Evolutionary conservation across 1,140 invertebrate genomes (phyloP), one percentile per base, ranked within the genome.

Genomic region (Diabrotica undecimpunctata): DNA sequence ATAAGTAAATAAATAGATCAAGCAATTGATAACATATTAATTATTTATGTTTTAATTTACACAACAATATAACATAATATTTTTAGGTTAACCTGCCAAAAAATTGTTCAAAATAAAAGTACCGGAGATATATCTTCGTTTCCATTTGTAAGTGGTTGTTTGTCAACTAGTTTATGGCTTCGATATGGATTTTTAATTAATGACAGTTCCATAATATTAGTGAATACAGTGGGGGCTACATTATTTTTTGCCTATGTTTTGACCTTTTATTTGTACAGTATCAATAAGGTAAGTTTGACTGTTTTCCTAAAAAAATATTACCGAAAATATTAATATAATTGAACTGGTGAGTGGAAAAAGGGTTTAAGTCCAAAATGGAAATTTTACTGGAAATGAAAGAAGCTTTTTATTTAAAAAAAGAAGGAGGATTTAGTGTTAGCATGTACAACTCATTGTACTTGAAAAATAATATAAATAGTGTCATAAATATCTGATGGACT

Each of bases 141-240:
- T 65, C 88, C 90, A 57, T 93, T 93, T 79, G 79, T 91, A 61
- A 87, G 86, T 71, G 90, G 90, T 68, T 87, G 88, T 74, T 80
- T 91, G 74, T 90, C 89, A 65, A 86, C 84, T 70, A 83, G 82
- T 70, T 75, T 90, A 10, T 91, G 89, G 89, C 69, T 90, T 11
- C 78, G 84, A 64, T 91, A 91, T 81, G 89, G 88, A 51, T 77
- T 87, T 55, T 76, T 88, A 60, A 87, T 88, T 67, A 73, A 81
- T 61, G 89, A 91, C 77, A 75, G 75, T 13, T 87, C 86, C 65
- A 81, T 92, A 66, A 82, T 87, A 56, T 75, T 86, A 67, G 88
- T 91, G 3, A 92, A 92, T 78, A 74, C 82, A 37, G 82, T 90
- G 74, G 90, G 90, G 37, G 71, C 84, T n/a, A 67, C 80, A 51